These are phyloP conservation scores for Drosophila novamexicana DNA, from an alignment of 1,140 invertebrate species.

Conservation along the genomic window DNA sequence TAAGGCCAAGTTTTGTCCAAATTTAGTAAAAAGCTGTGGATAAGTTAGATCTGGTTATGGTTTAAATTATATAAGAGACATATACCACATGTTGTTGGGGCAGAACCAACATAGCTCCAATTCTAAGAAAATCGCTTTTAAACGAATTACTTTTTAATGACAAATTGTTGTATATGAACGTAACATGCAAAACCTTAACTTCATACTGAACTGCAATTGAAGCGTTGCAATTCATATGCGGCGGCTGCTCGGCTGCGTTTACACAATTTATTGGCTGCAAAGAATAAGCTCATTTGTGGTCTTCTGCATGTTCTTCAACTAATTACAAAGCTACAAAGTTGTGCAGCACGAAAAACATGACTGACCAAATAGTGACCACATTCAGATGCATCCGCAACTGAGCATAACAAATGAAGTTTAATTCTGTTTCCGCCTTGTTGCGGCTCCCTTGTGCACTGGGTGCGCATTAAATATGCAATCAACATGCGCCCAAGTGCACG, in stretches of 20 bases:
- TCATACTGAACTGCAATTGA: background rate
- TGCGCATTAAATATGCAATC: slow-evolving; percentile 57
- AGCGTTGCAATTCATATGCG: slow-evolving; percentile 12
- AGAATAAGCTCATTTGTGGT: slow-evolving; percentile 20
- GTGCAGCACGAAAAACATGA: slow-evolving; percentile 47
- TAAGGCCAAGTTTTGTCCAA: too few relatives aligned
- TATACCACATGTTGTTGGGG: too few relatives aligned
- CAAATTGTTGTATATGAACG: background rate
- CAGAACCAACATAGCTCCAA: too few relatives aligned
- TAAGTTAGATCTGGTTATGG: too few relatives aligned
- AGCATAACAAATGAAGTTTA: slow-evolving; percentile 54
- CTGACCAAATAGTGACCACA: slow-evolving; percentile 24
- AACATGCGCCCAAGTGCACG: slow-evolving; percentile 42
- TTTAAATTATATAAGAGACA: too few relatives aligned
- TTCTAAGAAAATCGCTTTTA: too few relatives aligned
- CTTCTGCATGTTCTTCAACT: background rate
- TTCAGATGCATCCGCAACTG: slow-evolving; percentile 36
- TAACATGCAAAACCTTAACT: background rate
- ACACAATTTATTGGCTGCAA: slow-evolving; percentile 40
- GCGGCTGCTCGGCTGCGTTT: too few relatives aligned
- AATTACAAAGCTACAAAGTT: background rate
- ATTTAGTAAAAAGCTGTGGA: too few relatives aligned
- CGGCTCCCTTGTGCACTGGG: slow-evolving; percentile 19
- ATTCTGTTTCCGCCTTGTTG: slow-evolving; percentile 44
- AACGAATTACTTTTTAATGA: too few relatives aligned